Evolutionary conservation across 1,140 invertebrate species (phyloP).

Genomic region (Penaeus vannamei): DNA sequence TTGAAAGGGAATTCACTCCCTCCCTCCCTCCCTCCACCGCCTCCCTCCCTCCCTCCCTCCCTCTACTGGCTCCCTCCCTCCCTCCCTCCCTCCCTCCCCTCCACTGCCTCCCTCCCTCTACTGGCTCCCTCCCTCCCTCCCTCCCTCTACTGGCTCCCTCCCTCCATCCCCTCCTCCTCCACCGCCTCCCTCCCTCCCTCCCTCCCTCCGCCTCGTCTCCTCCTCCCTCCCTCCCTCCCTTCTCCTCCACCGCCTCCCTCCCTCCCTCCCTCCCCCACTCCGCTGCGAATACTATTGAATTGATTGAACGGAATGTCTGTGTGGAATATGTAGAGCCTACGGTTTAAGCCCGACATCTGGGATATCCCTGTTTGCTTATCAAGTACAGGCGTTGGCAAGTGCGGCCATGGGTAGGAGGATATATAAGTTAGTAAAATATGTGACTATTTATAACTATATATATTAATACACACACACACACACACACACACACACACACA

Average conservation of each 20-base stretch:
- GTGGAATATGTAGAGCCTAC: no score
- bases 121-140: background rate
- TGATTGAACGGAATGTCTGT: no score
- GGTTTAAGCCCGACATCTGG: no score
- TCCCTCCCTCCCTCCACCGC: background rate
- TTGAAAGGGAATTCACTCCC: constrained; percentile 48
- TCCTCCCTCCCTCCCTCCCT: background rate
- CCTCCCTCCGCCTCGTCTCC: no score
- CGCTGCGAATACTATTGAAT: no score
- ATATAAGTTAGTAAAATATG: background rate
- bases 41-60: background rate
- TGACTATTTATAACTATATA: background rate
- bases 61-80: background rate
- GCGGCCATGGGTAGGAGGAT: background rate
- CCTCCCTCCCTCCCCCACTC: background rate
- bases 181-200: background rate
- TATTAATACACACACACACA: background rate
- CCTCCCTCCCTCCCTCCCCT: background rate
- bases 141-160: background rate
- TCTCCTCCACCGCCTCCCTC: background rate
- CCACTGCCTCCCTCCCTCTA: background rate
- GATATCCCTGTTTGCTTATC: no score
- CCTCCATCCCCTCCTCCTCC: background rate
- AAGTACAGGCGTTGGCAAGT: background rate
- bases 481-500: background rate